A percentile compares a stretch with the other conserved stretches of the same genome.
These are phyloP conservation scores for Charaxes varanes DNA, from an alignment of 1,140 invertebrate species.

Conservation along the genomic window DNA sequence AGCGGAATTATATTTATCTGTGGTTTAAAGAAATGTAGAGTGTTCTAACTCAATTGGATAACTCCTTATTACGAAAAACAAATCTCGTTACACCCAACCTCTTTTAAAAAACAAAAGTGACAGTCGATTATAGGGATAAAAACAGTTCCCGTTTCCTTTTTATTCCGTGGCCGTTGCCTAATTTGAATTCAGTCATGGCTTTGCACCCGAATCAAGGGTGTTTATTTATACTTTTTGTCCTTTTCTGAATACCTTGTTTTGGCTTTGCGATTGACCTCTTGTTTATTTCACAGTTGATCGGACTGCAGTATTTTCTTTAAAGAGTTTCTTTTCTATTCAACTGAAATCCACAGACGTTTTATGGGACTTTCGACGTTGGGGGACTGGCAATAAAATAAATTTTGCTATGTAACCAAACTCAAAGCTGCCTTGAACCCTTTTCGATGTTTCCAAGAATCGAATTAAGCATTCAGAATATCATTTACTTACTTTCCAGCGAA, in stretches of 20 bases:
- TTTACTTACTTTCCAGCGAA: constrained; percentile 5
- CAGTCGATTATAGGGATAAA: too few relatives aligned
- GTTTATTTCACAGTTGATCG: constrained; percentile 26
- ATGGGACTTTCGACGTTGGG: constrained; percentile 5
- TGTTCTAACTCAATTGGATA: too few relatives aligned
- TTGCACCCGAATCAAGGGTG: constrained; percentile 14
- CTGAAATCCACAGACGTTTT: neutral
- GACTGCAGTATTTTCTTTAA: constrained; percentile 19
- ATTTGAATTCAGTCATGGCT: constrained; percentile 15
- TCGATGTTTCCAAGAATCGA: constrained; percentile 6
- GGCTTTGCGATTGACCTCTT: constrained; percentile 21
- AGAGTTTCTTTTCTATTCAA: constrained; percentile 12
- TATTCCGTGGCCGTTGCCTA: too few relatives aligned
- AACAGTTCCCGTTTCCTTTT: too few relatives aligned
- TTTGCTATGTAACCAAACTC: neutral
- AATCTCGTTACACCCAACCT: too few relatives aligned
- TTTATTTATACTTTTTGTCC: constrained; percentile 19
- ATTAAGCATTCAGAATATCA: constrained; percentile 1
- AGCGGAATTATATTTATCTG: too few relatives aligned
- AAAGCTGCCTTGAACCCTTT: constrained; percentile 5
- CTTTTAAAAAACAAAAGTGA: too few relatives aligned
- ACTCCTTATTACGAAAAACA: too few relatives aligned
- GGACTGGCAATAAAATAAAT: too few relatives aligned
- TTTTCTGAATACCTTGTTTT: constrained; percentile 18
- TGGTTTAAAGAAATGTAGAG: too few relatives aligned